Percentiles rank a stretch among this genome's conserved stretches.
phyloP scores from a whole-genome alignment of 2,113 vertebrate genomes.

The Uropsilus gracilis region DNA sequence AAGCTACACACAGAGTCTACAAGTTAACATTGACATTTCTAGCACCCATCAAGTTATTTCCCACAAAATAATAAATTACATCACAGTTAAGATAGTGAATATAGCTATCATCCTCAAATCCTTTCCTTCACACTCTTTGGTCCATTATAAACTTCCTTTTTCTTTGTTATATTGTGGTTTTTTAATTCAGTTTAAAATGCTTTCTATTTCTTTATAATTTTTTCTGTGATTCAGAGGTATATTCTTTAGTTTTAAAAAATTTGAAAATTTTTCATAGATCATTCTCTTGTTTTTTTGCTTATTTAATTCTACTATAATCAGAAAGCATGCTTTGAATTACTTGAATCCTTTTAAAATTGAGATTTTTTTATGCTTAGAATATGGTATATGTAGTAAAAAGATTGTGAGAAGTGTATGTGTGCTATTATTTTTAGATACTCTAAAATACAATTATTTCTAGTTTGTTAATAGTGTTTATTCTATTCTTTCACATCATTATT shows the following conservation, averaged over 20 bases:
- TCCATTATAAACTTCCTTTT: background rate
- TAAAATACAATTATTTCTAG: background rate
- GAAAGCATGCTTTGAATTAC: background rate
- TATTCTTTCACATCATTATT: background rate
- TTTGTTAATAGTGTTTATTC: background rate
- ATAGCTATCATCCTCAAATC: background rate
- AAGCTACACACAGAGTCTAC: background rate
- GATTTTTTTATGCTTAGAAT: background rate
- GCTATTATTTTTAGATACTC: background rate
- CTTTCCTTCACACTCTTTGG: background rate
- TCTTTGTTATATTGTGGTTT: background rate
- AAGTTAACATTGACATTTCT: background rate
- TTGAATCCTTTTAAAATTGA: background rate
- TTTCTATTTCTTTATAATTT: background rate
- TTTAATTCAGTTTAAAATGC: background rate
- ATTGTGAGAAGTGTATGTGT: background rate
- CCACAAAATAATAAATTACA: background rate
- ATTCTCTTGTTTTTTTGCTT: background rate
- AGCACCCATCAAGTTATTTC: background rate
- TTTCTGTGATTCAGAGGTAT: background rate
- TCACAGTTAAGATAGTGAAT: background rate
- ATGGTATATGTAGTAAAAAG: background rate
- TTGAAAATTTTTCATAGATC: background rate
- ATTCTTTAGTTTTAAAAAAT: conserved; percentile 5
- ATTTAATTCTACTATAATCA: background rate